Evolutionary conservation across 2,797 vertebrate genomes (phyloP).

Genomic region (Euphonia xanthogaster): DNA sequence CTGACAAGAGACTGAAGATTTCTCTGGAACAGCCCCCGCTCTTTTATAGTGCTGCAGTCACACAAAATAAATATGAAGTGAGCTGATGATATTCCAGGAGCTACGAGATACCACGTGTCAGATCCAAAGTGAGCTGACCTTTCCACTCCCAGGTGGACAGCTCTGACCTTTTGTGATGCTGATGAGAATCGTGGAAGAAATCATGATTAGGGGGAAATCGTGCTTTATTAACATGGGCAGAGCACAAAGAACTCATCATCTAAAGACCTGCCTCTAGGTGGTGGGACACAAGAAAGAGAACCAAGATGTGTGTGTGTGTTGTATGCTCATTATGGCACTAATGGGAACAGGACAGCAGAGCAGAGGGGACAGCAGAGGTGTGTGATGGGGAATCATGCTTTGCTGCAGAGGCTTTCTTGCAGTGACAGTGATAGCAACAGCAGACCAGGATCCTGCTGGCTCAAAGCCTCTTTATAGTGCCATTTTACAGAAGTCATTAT

Average conservation of each 20-base stretch:
- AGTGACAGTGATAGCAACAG: neutral
- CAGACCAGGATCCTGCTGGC: neutral
- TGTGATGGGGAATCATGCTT: neutral
- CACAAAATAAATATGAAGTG: conserved; percentile 28
- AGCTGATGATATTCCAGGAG: conserved; percentile 47
- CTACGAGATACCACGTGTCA: neutral
- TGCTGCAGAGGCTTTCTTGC: neutral
- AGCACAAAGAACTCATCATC: neutral
- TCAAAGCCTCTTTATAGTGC: neutral
- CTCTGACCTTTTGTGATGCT: conserved; percentile 52
- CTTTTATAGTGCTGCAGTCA: neutral
- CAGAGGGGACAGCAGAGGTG: neutral
- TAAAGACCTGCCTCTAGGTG: neutral
- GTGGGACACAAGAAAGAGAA: neutral
- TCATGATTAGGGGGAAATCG: neutral
- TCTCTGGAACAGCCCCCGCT: neutral
- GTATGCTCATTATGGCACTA: neutral
- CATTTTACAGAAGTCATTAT: neutral
- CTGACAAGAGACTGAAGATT: neutral
- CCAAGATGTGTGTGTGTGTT: neutral
- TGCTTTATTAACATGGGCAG: conserved; percentile 36
- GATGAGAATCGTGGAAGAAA: conserved; percentile 44
- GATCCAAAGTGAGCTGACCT: conserved; percentile 58
- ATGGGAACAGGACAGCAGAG: conserved; percentile 4
- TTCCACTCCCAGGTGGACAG: conserved; percentile 50